phyloP scores from a whole-genome alignment of 2,113 vertebrate species.

The Oreotrochilus melanogaster region DNA sequence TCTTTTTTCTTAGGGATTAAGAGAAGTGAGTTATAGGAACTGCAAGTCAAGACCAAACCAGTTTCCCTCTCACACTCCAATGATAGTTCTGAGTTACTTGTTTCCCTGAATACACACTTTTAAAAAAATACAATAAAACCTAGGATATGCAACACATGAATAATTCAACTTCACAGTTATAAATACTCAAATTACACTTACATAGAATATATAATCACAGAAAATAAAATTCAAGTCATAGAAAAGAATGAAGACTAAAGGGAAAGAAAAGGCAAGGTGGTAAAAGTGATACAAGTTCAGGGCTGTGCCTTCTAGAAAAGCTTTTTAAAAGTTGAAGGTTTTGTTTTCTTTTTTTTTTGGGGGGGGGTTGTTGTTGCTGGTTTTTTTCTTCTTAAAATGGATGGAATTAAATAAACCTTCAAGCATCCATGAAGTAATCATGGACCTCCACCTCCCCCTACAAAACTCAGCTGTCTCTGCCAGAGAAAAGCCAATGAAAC shows the following conservation, averaged over 20 bases:
- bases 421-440: not conserved
- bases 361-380: not conserved
- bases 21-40: constrained; percentile 64
- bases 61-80: constrained; percentile 57
- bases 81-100: constrained; percentile 72
- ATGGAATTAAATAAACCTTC: constrained; percentile 42
- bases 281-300: constrained; percentile 78
- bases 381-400: constrained; percentile 53
- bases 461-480: constrained; percentile 40
- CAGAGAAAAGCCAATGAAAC: constrained; percentile 43
- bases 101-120: constrained; percentile 81
- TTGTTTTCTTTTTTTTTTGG: not conserved
- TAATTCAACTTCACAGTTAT: constrained; percentile 94
- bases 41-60: constrained; percentile 71
- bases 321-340: constrained; percentile 59
- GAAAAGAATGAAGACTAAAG: constrained; percentile 83
- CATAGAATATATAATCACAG: constrained; percentile 83
- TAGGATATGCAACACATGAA: constrained; percentile 90
- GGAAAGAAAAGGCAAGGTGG: constrained; percentile 82
- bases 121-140: constrained; percentile 74
- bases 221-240: constrained; percentile 91
- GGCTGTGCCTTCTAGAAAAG: constrained; percentile 72
- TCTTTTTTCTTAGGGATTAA: constrained; percentile 51
- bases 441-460: constrained; percentile 29
- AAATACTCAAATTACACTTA: constrained; percentile 93